These are phyloP conservation scores for Altica lythri DNA, from an alignment of 2,888 invertebrate genomes.

Conservation along the genomic window DNA sequence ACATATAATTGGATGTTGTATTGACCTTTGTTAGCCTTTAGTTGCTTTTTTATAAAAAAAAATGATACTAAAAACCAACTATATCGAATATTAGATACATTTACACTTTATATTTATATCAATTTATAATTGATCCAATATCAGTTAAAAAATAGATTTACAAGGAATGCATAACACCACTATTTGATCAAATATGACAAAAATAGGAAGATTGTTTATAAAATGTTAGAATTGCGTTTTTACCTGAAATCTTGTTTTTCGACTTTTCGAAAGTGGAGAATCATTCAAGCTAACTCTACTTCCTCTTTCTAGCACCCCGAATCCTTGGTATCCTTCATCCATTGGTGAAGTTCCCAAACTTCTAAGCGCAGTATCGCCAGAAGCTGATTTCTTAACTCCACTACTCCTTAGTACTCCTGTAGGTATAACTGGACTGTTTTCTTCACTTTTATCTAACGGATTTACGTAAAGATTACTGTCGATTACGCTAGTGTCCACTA, in stretches of 20 bases:
- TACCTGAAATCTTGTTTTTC: conserved; percentile 85
- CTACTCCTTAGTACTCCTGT: conserved; percentile 36
- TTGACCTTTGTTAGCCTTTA: no score
- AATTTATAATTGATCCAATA: no score
- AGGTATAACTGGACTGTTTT: conserved; percentile 57
- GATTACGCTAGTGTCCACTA: conserved; percentile 53
- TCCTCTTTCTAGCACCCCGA: conserved; percentile 57
- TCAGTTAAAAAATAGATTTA: no score
- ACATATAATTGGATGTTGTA: no score
- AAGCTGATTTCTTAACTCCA: conserved; percentile 77
- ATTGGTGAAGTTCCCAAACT: conserved; percentile 66
- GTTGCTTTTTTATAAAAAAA: no score
- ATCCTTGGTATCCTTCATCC: conserved; percentile 61
- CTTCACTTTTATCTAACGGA: conserved; percentile 72
- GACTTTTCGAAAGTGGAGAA: conserved; percentile 75
- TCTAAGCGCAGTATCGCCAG: conserved; percentile 75
- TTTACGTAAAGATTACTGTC: conserved; percentile 88
- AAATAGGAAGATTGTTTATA: no score
- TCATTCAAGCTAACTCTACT: conserved; percentile 68
- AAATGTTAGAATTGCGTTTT: no score
- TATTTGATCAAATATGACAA: no score
- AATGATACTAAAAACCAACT: no score
- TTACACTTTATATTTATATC: no score
- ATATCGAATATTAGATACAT: no score
- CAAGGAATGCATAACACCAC: no score